A percentile compares a stretch with the other conserved stretches of the same genome.
These are phyloP conservation scores for Rhinophrynus dorsalis DNA, from an alignment of 2,797 vertebrate species.

Conservation along the genomic window DNA sequence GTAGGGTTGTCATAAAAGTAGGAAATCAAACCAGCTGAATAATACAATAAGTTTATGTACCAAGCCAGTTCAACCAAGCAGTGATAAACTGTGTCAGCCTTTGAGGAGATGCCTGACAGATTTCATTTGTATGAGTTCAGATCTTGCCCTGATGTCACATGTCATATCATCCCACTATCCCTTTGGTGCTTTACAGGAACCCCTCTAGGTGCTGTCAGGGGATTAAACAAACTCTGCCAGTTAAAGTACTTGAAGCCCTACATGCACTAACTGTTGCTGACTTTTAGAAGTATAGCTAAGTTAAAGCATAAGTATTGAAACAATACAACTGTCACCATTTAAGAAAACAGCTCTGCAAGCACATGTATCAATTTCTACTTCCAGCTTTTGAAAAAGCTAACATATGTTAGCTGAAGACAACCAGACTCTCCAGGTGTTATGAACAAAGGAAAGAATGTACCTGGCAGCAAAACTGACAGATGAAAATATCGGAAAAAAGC, in stretches of 20 bases:
- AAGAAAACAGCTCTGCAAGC: constrained; percentile 36
- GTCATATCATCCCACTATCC: constrained; percentile 76
- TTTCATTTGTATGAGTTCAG: constrained; percentile 83
- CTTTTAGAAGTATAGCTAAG: constrained; percentile 48
- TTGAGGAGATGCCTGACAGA: constrained; percentile 80
- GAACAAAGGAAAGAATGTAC: not conserved
- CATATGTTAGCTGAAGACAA: not conserved
- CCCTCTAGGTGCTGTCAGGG: constrained; percentile 64
- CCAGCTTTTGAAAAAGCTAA: constrained; percentile 1
- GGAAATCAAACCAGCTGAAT: constrained; percentile 84
- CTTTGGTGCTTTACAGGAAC: constrained; percentile 66
- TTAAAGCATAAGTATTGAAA: constrained; percentile 47
- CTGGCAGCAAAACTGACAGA: not conserved
- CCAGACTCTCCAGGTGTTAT: not conserved
- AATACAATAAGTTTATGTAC: constrained; percentile 83
- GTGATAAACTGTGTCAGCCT: constrained; percentile 76
- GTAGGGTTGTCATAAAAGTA: constrained; percentile 83
- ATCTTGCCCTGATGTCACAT: constrained; percentile 79
- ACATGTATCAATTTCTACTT: constrained; percentile 19
- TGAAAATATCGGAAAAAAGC: not conserved
- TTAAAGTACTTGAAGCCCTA: constrained; percentile 49
- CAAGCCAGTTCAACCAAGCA: constrained; percentile 79
- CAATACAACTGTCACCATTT: constrained; percentile 32
- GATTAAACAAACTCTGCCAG: constrained; percentile 55
- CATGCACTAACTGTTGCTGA: constrained; percentile 18